A percentile compares a stretch with the other conserved stretches of the same genome.
These are phyloP conservation scores for Zophobas atratus DNA, from an alignment of 1,140 invertebrate species.

Conservation along the genomic window DNA sequence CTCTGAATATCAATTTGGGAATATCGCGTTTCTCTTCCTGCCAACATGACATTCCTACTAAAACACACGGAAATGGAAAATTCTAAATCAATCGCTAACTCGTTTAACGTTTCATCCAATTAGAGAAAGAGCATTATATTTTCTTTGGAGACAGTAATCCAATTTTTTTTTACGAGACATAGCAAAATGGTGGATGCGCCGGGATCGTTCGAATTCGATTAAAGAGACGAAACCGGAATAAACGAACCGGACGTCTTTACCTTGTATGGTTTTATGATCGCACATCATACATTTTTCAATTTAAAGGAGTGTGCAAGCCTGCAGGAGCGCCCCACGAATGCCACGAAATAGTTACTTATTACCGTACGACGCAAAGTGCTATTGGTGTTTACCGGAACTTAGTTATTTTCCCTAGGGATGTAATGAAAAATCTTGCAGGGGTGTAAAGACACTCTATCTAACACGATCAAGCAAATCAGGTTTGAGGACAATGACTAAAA, in stretches of 20 bases:
- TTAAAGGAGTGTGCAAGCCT: not conserved
- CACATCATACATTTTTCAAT: not conserved
- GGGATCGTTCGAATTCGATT: constrained; percentile 22
- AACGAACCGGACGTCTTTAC: constrained; percentile 11
- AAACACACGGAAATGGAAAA: constrained; percentile 24
- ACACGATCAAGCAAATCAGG: too few species aligned
- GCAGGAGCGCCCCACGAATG: too few species aligned
- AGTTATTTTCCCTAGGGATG: too few species aligned
- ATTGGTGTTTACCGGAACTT: too few species aligned
- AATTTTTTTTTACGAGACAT: not conserved
- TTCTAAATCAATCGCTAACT: constrained; percentile 24
- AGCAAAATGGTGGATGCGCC: constrained; percentile 30
- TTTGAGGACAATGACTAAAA: too few species aligned
- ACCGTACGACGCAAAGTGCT: too few species aligned
- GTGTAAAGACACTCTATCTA: too few species aligned
- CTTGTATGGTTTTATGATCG: constrained; percentile 20
- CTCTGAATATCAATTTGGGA: too few species aligned
- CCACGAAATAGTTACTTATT: too few species aligned
- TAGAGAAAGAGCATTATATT: constrained; percentile 33
- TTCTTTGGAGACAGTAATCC: constrained; percentile 19
- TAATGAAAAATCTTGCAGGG: too few species aligned
- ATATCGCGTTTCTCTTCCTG: not conserved
- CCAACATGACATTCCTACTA: too few species aligned
- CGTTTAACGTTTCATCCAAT: constrained; percentile 31
- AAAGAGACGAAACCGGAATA: constrained; percentile 2